These are phyloP conservation scores for Bufotes viridis DNA, from an alignment of 2,797 vertebrate species.

Conservation along the genomic window DNA sequence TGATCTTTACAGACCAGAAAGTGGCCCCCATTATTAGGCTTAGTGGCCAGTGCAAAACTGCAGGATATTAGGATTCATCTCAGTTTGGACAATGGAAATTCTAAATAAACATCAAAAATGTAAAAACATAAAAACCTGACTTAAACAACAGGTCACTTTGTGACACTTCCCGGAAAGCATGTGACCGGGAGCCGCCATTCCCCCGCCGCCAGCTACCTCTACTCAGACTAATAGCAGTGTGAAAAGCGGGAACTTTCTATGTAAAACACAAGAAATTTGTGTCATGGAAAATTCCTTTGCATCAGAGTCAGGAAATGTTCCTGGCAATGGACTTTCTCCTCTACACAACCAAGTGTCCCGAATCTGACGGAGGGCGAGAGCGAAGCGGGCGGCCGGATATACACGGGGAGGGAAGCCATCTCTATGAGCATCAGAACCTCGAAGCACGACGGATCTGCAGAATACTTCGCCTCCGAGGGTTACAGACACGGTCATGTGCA, in stretches of 20 bases:
- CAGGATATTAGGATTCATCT: no score
- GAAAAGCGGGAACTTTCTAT: neutral
- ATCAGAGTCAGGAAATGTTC: constrained; percentile 45
- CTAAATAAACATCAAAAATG: no score
- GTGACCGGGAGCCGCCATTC: neutral
- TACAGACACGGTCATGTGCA: no score
- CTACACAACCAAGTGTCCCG: constrained; percentile 12
- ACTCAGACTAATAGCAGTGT: neutral
- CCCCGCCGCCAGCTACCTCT: neutral
- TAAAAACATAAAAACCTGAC: no score
- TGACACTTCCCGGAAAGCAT: neutral
- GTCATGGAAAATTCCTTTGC: constrained; percentile 57
- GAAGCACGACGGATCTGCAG: neutral
- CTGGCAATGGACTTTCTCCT: constrained; percentile 34
- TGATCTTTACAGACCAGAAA: no score
- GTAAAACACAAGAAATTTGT: constrained; percentile 35
- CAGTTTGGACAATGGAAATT: no score
- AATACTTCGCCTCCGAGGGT: no score
- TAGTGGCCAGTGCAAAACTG: no score
- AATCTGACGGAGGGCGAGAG: constrained; percentile 1
- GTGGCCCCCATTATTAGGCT: no score
- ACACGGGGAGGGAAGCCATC: neutral
- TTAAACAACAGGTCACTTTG: no score
- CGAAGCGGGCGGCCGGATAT: neutral
- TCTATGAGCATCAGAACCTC: neutral